Base-by-base conservation (phyloP, 2,113 vertebrate species). In the Salvelinus namaycush region DNA sequence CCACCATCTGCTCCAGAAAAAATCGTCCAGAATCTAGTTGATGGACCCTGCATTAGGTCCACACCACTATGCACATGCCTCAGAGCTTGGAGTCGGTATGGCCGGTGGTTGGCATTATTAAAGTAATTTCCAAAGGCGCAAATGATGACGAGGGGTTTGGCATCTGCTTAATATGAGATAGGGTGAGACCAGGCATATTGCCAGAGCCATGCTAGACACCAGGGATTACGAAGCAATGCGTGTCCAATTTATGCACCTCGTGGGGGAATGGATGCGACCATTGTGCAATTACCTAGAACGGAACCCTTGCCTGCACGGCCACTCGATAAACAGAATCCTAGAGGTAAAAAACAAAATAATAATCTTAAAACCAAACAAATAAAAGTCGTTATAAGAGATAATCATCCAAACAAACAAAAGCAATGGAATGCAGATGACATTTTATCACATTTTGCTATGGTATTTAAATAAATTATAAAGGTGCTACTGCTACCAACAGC, bases 181-280 rank as follows among this genome's bases (percentile, higher is more conserved):
- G 70, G 80, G 81, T 78, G 81, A 83, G 82, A 77, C 77, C 80
- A 79, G 82, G 81, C 81, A 79, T 72, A 73, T 80, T 76, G 78
- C 82, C 82, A 82, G 77, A 68, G 70, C 82, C 77, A 70, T 78
- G 82, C 77, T 39, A 83, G 84, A 85, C 81, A 79, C 75, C 34
- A 68, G 84, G 84, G 86, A 87, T 83, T 85, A 84, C 78, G 54
- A 76, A 87, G 85, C 80, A 86, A 89, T 89, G 87, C 84, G 85
- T 86, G 79, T 86, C 84, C 82, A 87, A 87, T 84, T 80, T 86
- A 86, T 89, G 83, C 84, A 87, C 81, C 80, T 76, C 51, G 70
- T 83, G 76, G 85, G 79, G 73, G 48, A 74, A 76, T 87, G 73
- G 72, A 80, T 75, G 78, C 73, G 72, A 79, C 82, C 78, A 82